phyloP scores from a whole-genome alignment of 2,113 vertebrate genomes.

The Falcunculus frontatus region DNA sequence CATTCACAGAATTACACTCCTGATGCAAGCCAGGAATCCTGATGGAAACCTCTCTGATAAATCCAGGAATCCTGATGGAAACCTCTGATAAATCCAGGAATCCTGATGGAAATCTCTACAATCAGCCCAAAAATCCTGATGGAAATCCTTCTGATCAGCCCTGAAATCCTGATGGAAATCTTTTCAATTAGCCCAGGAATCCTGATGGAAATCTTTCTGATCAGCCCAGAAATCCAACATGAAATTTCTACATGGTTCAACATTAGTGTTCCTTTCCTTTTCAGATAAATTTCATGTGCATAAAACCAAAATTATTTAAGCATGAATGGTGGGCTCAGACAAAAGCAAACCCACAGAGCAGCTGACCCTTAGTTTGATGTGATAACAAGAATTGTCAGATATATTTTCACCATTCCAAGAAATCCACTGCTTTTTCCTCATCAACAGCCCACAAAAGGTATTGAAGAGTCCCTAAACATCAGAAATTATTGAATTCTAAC shows the following conservation, averaged over 20 bases:
- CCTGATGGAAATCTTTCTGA: background rate
- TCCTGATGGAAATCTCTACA: background rate
- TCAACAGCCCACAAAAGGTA: background rate
- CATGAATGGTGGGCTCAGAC: background rate
- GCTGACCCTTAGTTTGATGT: background rate
- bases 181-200: accelerated
- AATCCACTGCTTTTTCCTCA: background rate
- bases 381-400: background rate
- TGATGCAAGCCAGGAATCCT: background rate
- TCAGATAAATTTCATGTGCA: background rate
- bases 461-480: background rate
- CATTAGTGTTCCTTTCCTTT: background rate
- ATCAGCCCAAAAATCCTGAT: background rate
- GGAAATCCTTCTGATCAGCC: background rate
- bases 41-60: background rate
- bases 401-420: background rate
- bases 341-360: background rate
- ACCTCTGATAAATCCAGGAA: background rate
- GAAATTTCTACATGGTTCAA: background rate
- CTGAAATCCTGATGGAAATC: background rate
- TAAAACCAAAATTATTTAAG: background rate
- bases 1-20: background rate
- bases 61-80: background rate
- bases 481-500: background rate
- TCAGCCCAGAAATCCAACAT: accelerated